Conservation (phyloP, 2,888 invertebrate genomes). For the Acrobasis suavella region DNA sequence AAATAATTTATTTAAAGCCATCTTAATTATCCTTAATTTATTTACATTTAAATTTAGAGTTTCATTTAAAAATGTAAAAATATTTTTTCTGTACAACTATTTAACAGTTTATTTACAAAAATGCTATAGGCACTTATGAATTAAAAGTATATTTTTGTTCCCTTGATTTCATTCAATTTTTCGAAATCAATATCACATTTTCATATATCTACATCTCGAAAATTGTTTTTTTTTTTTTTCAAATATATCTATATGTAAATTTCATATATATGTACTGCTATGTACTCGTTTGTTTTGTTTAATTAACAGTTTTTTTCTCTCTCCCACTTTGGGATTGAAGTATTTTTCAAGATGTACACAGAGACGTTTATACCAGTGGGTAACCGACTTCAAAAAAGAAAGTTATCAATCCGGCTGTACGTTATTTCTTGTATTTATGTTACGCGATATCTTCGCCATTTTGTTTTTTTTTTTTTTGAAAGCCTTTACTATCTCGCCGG, state of each 20-base stretch:
- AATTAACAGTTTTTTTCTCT: constrained; percentile 30
- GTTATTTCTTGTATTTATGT: too few relatives aligned
- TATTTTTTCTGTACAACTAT: constrained; percentile 37
- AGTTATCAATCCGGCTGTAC: too few relatives aligned
- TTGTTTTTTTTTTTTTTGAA: too few relatives aligned
- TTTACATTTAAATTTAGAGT: constrained; percentile 41
- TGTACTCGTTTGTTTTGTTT: not conserved
- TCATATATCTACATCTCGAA: constrained; percentile 1
- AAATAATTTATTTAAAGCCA: constrained; percentile 50
- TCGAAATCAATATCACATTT: constrained; percentile 35
- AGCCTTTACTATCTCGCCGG: too few relatives aligned
- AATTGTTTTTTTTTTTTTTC: not conserved
- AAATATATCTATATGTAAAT: too few relatives aligned
- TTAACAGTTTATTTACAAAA: constrained; percentile 53
- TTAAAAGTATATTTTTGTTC: constrained; percentile 44
- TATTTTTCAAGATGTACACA: too few relatives aligned
- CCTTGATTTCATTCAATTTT: constrained; percentile 23
- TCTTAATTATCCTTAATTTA: constrained; percentile 42
- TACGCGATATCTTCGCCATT: too few relatives aligned
- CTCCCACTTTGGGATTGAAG: constrained; percentile 26
- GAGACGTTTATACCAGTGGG: too few relatives aligned
- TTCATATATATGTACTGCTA: not conserved
- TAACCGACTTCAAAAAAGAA: too few relatives aligned
- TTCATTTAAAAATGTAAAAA: constrained; percentile 29
- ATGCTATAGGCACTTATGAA: constrained; percentile 55